Evolutionary conservation across 2,797 vertebrate species (phyloP).

Genomic region (Catharus ustulatus): DNA sequence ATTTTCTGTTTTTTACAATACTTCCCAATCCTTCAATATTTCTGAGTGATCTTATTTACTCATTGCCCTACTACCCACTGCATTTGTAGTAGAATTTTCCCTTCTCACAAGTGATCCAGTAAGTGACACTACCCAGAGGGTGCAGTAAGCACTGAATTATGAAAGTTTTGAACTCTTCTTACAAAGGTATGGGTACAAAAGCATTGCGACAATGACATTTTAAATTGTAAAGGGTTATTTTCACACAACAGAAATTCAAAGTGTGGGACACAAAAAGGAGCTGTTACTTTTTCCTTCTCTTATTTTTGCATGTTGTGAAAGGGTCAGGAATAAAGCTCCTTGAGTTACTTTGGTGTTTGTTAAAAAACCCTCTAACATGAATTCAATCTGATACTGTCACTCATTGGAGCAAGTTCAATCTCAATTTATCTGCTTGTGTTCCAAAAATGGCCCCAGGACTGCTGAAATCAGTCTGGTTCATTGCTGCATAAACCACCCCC

Average conservation of each 20-base stretch:
- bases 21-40: not conserved
- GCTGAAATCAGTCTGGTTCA: not conserved
- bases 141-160: not conserved
- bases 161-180: not conserved
- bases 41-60: not conserved
- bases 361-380: not conserved
- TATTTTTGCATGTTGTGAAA: not conserved
- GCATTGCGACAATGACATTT: not conserved
- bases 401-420: not conserved
- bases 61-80: not conserved
- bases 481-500: not conserved
- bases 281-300: not conserved
- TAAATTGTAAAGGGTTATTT: not conserved
- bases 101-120: not conserved
- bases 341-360: not conserved
- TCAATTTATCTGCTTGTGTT: not conserved
- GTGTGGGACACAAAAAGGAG: rapidly evolving
- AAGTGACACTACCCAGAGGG: not conserved
- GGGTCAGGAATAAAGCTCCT: not conserved
- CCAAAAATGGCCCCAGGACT: not conserved
- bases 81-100: not conserved
- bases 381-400: not conserved
- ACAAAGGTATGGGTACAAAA: not conserved
- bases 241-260: not conserved
- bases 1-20: not conserved